These are phyloP conservation scores for Junco hyemalis DNA, from an alignment of 2,113 vertebrate genomes.

Conservation along the genomic window DNA sequence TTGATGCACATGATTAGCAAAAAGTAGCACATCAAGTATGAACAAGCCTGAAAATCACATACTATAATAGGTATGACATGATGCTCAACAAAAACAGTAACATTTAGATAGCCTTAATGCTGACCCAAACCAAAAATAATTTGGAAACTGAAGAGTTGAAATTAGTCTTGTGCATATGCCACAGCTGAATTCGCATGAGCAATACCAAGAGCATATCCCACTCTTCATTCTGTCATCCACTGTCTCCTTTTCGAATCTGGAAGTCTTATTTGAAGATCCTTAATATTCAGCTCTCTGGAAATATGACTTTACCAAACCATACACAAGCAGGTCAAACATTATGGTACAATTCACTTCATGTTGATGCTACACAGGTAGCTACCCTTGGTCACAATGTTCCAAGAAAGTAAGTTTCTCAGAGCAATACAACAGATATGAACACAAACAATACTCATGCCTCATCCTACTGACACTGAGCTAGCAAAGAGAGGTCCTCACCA, in stretches of 20 bases:
- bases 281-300: not conserved
- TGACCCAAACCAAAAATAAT: conserved; percentile 21
- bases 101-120: conserved; percentile 15
- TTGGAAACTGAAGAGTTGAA: not conserved
- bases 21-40: conserved; percentile 42
- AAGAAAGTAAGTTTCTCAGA: not conserved
- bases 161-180: not conserved
- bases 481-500: not conserved
- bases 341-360: not conserved
- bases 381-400: not conserved
- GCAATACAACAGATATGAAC: not conserved
- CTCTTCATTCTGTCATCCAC: not conserved
- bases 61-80: conserved; percentile 20
- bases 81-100: not conserved
- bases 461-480: not conserved
- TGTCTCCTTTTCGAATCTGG: not conserved
- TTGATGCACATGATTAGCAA: conserved; percentile 51
- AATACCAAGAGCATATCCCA: not conserved
- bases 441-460: not conserved
- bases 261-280: not conserved
- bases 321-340: not conserved
- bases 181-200: not conserved
- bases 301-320: not conserved
- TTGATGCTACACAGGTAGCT: not conserved
- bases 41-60: conserved; percentile 44